Base-by-base conservation (phyloP, 2,888 invertebrate genomes). In the Euplagia quadripunctaria region DNA sequence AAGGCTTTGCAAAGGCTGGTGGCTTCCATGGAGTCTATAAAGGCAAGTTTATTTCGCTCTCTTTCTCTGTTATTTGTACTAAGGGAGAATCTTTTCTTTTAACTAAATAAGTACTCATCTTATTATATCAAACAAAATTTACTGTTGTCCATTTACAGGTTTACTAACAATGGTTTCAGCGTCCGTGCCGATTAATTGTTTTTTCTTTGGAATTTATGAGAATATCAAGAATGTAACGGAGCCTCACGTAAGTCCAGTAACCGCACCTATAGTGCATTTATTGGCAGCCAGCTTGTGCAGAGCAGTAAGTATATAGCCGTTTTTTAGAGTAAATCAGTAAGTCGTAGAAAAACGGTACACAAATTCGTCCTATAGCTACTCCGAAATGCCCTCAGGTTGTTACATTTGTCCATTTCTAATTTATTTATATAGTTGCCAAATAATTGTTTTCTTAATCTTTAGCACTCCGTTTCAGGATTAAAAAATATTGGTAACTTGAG, bases 131-230 rank as follows among this genome's bases (percentile, higher is more conserved):
- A 31, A 31, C 31, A 6, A 43, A 64, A 43, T 42, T 9, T 9
- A 31, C 2, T 6, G 12, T 66, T 66, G 20, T 31, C 11, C 14
- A 51, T 66, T 80, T 77, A 17, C 86, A 94, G 96, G 96, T 8
- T 83, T 96, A 1, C 81, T 93, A 1, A 94, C 96, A 0, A 95
- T 96, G 17, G 94, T 94, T 0, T 87, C 93, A 0, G 90, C 92
- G 0, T 94, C 96, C 0, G 93, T 96, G 91, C 96, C 97, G 89
- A 91, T 94, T n/a, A 67, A 66, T 7, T 67, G 67, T 0, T 87
- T 98, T 67, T 99, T 99, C 93, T 99, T 99, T 89, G 96, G 97
- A 73, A 97, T 98, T 0, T 99, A 99, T 87, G 99, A 99, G 89
- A 94, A 96, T 12, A 96, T 97, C 0, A 99, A 99, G 90, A 92